A percentile compares a stretch with the other conserved stretches of the same genome.
These are phyloP conservation scores for Archaeoteleia sp. DNA, from an alignment of 2,888 invertebrate genomes.

Conservation along the genomic window DNA sequence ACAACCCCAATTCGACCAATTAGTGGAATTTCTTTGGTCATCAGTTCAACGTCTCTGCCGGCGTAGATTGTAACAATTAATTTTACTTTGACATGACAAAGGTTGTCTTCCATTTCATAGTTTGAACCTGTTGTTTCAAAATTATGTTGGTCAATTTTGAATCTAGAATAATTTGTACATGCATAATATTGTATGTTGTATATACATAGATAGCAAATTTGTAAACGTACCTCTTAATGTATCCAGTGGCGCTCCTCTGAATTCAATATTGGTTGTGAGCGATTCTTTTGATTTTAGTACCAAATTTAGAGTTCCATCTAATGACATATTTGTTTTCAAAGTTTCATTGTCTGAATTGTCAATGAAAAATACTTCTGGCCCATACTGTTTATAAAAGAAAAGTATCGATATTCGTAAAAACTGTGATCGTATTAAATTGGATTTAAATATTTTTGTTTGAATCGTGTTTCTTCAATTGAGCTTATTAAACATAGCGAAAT, in stretches of 20 bases:
- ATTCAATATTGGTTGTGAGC: conserved; percentile 57
- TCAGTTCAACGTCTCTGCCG: conserved; percentile 52
- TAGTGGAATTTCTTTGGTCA: conserved; percentile 62
- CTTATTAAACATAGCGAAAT: too few relatives aligned
- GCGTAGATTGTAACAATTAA: conserved; percentile 54
- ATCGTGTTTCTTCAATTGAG: too few relatives aligned
- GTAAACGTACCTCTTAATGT: conserved; percentile 54
- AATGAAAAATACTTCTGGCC: conserved; percentile 58
- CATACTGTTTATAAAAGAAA: conserved; percentile 50
- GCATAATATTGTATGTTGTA: too few relatives aligned
- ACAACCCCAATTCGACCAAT: conserved; percentile 57
- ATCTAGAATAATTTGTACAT: too few relatives aligned
- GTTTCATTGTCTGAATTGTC: conserved; percentile 55
- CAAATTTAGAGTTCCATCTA: conserved; percentile 47
- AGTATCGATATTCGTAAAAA: too few relatives aligned
- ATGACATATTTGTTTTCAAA: conserved; percentile 20
- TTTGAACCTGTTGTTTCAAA: conserved; percentile 13
- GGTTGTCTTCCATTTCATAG: conserved; percentile 7
- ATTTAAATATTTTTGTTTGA: too few relatives aligned
- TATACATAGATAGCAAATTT: too few relatives aligned
- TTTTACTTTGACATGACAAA: conserved; percentile 41
- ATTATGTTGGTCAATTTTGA: too few relatives aligned
- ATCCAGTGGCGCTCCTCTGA: conserved; percentile 55
- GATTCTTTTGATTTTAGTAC: conserved; percentile 53
- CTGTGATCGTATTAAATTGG: too few relatives aligned